Percentiles rank a stretch among this genome's conserved stretches.
Evolutionary conservation across 2,797 vertebrate genomes (phyloP).

Genomic region (Chelidonichthys spinosus): DNA sequence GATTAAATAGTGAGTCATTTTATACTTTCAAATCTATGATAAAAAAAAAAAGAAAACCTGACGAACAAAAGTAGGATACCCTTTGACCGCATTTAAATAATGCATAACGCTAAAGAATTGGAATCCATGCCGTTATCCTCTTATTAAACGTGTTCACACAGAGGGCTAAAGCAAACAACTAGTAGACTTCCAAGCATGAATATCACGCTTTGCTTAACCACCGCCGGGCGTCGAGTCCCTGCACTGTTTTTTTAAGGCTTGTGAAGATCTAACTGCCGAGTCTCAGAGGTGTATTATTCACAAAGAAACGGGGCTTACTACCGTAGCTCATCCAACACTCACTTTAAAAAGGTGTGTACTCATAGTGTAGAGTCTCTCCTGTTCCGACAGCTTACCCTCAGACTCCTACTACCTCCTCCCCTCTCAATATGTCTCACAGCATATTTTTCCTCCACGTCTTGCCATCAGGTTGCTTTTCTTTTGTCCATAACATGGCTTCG

Average conservation of each 20-base stretch:
- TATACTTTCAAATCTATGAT: too few relatives aligned
- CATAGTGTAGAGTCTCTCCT: conserved; percentile 27
- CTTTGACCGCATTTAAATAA: conserved; percentile 21
- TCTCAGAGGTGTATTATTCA: conserved; percentile 73
- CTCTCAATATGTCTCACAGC: conserved; percentile 6
- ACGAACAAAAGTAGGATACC: not conserved
- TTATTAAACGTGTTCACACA: conserved; percentile 52
- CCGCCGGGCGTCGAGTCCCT: conserved; percentile 55
- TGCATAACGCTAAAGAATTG: conserved; percentile 17
- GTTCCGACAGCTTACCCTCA: conserved; percentile 18
- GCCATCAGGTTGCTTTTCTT: not conserved
- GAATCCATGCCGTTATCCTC: conserved; percentile 47
- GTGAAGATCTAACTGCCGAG: conserved; percentile 55
- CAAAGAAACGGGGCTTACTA: conserved; percentile 60
- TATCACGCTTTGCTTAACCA: conserved; percentile 39
- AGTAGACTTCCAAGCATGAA: conserved; percentile 30
- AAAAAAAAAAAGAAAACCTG: too few relatives aligned
- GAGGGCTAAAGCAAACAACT: conserved; percentile 59
- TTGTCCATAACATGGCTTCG: conserved; percentile 18
- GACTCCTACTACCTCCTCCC: conserved; percentile 25
- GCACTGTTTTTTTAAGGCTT: conserved; percentile 58
- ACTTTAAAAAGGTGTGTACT: conserved; percentile 61
- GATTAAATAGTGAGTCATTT: not conserved
- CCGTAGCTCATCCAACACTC: conserved; percentile 58
- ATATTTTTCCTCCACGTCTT: conserved; percentile 7